A percentile compares a stretch with the other conserved stretches of the same genome.
These are phyloP conservation scores for Porites divaricata DNA, from an alignment of 92 coral and sea anemone genomes.

Conservation along the genomic window DNA sequence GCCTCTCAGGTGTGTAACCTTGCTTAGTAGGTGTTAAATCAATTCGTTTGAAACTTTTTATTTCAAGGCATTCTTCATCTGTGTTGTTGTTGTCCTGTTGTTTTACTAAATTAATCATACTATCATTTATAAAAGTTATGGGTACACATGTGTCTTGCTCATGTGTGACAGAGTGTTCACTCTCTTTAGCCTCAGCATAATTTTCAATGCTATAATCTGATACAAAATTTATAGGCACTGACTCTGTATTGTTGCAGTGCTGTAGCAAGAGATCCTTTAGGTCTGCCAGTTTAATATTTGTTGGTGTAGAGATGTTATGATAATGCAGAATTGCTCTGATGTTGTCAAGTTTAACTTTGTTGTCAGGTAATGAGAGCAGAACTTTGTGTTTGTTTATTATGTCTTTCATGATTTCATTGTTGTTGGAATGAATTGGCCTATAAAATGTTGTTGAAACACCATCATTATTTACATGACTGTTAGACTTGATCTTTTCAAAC, in stretches of 20 bases:
- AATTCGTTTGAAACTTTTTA: not conserved
- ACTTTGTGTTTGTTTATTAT: constrained; percentile 37
- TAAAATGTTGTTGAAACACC: not conserved
- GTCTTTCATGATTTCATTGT: constrained; percentile 24
- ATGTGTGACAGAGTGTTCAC: not conserved
- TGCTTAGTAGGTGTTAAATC: constrained; percentile 8
- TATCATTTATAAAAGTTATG: constrained; percentile 1
- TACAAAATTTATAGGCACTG: constrained; percentile 34
- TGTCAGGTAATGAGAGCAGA: constrained; percentile 31
- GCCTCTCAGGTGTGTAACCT: constrained; percentile 3
- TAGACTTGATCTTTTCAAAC: no score
- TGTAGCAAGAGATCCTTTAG: constrained; percentile 38
- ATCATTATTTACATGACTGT: no score
- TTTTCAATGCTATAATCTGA: constrained; percentile 40
- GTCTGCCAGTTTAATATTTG: constrained; percentile 41
- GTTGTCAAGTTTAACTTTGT: constrained; percentile 31
- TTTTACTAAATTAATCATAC: constrained; percentile 1
- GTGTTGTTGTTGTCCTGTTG: not conserved
- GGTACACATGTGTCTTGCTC: not conserved
- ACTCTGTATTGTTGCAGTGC: constrained; percentile 36
- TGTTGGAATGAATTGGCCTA: not conserved
- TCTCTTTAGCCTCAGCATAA: constrained; percentile 1
- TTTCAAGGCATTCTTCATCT: constrained; percentile 1
- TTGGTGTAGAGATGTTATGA: constrained; percentile 30
- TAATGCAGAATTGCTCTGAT: constrained; percentile 17